Evolutionary conservation across 1,140 invertebrate species (phyloP).

Genomic region (Orius laevigatus): DNA sequence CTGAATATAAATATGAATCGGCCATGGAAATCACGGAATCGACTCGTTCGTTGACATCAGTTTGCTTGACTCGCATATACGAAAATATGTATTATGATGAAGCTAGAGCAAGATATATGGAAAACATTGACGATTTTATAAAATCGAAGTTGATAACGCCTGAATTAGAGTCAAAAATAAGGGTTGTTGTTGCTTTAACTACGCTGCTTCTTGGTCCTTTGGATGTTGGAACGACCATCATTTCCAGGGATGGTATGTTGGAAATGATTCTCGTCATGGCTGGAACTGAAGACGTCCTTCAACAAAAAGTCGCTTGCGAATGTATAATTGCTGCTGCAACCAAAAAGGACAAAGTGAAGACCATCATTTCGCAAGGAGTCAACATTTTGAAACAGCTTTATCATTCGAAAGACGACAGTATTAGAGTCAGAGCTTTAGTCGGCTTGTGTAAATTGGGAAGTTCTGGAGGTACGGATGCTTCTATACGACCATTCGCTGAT

Average conservation of each 20-base stretch:
- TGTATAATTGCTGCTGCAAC: conserved; percentile 90
- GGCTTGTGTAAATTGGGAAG: conserved; percentile 95
- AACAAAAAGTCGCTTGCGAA: conserved; percentile 89
- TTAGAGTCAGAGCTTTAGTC: conserved; percentile 76
- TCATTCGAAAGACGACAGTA: conserved; percentile 75
- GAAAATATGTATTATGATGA: conserved; percentile 89
- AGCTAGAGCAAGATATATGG: conserved; percentile 54
- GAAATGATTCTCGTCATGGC: conserved; percentile 98
- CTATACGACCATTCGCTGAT: conserved; percentile 84
- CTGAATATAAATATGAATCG: conserved; percentile 80
- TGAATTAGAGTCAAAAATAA: conserved; percentile 78
- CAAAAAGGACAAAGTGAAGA: conserved; percentile 91
- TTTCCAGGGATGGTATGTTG: conserved; percentile 82
- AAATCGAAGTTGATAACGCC: conserved; percentile 71
- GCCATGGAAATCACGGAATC: conserved; percentile 75
- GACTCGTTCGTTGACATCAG: conserved; percentile 72
- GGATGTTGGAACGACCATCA: conserved; percentile 83
- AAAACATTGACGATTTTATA: conserved; percentile 72
- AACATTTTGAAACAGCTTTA: conserved; percentile 91
- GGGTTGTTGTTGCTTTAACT: conserved; percentile 77
- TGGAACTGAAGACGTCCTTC: conserved; percentile 60
- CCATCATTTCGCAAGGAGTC: conserved; percentile 79
- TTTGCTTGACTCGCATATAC: conserved; percentile 74
- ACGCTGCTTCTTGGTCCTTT: conserved; percentile 78
- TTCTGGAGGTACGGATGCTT: conserved; percentile 89